phyloP scores from a whole-genome alignment of 2,113 vertebrate species.

The Beaufortia kweichowensis region DNA sequence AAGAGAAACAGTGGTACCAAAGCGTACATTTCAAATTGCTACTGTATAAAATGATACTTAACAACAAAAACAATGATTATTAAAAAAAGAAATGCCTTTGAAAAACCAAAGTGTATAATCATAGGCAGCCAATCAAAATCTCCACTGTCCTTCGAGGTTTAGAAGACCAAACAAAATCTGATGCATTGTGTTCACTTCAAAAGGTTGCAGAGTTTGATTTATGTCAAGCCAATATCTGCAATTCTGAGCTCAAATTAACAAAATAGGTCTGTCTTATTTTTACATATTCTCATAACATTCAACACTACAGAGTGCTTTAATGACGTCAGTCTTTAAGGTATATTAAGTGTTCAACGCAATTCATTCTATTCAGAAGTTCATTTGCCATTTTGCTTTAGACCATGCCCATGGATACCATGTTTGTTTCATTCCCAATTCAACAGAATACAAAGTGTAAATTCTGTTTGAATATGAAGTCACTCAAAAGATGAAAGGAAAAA shows the following conservation, averaged over 20 bases:
- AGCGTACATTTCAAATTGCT: conserved; percentile 88
- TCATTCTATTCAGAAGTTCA: conserved; percentile 49
- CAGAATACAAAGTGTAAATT: conserved; percentile 57
- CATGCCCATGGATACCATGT: conserved; percentile 60
- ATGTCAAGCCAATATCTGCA: conserved; percentile 40
- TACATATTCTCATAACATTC: conserved; percentile 43
- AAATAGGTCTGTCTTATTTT: conserved; percentile 30
- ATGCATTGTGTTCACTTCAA: conserved; percentile 34
- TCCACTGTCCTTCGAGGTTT: conserved; percentile 32
- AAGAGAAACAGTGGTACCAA: conserved; percentile 86
- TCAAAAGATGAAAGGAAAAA: conserved; percentile 62
- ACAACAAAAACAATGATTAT: conserved; percentile 75
- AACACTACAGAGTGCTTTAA: conserved; percentile 37
- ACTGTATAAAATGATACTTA: conserved; percentile 67
- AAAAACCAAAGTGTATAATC: conserved; percentile 44
- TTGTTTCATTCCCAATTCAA: conserved; percentile 57
- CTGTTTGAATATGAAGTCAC: conserved; percentile 59
- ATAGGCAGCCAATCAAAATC: conserved; percentile 42
- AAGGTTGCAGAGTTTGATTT: conserved; percentile 27
- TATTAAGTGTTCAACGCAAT: conserved; percentile 28
- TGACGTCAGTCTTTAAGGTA: conserved; percentile 72
- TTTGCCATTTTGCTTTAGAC: conserved; percentile 41
- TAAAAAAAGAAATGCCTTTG: conserved; percentile 70
- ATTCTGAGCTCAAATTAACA: conserved; percentile 43
- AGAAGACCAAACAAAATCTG: conserved; percentile 38